phyloP scores from a whole-genome alignment of 2,113 vertebrate genomes.

The Hoplias malabaricus region DNA sequence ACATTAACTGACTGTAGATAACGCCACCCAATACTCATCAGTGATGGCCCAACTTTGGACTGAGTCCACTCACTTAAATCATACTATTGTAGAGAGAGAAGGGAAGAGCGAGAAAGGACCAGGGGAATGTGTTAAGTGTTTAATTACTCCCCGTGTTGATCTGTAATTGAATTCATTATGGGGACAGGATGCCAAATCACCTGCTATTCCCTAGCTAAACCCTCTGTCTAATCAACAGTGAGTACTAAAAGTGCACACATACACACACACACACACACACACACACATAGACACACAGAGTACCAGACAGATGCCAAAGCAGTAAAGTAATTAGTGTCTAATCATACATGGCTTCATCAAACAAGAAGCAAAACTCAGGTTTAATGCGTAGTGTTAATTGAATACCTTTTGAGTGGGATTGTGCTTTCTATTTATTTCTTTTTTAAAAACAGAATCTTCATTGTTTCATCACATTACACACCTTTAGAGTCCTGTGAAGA shows the following conservation, averaged over 20 bases:
- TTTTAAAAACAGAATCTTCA: too few species aligned
- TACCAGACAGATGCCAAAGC: slow-evolving; percentile 14
- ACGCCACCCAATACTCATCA: too few species aligned
- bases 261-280: slow-evolving; percentile 13
- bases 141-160: slow-evolving; percentile 59
- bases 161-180: slow-evolving; percentile 68
- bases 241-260: slow-evolving; percentile 41
- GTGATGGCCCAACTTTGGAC: too few species aligned
- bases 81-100: background rate
- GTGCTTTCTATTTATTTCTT: too few species aligned
- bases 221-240: slow-evolving; percentile 65
- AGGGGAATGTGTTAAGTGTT: slow-evolving; percentile 52
- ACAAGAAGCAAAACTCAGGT: background rate
- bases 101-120: background rate
- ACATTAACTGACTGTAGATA: too few species aligned
- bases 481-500: too few species aligned
- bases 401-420: background rate
- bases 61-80: too few species aligned
- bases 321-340: slow-evolving; percentile 13
- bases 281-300: background rate
- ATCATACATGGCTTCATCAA: background rate
- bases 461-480: too few species aligned
- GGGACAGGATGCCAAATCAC: slow-evolving; percentile 58
- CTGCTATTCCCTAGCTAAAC: slow-evolving; percentile 60
- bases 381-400: background rate